Percentiles rank a stretch among this genome's conserved stretches.
Conservation (phyloP, 2,797 vertebrate genomes). For the Margarornis squamiger region DNA sequence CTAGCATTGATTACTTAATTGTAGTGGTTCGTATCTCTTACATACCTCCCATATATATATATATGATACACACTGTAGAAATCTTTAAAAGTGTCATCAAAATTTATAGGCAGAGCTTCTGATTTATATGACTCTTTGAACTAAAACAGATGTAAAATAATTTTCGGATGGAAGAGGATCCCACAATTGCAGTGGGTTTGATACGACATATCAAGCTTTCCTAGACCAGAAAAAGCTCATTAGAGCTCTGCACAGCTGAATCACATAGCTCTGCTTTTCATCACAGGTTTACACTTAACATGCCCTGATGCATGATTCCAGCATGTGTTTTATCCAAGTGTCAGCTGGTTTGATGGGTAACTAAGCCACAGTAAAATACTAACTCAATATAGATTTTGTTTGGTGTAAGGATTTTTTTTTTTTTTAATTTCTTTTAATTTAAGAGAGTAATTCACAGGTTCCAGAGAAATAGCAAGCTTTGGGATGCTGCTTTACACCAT, state of each 20-base stretch:
- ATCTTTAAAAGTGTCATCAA: constrained; percentile 55
- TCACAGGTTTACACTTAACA: background rate
- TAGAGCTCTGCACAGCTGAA: background rate
- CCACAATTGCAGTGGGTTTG: background rate
- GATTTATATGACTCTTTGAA: constrained; percentile 54
- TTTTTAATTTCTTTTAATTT: background rate
- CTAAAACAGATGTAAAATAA: constrained; percentile 54
- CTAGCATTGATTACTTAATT: constrained; percentile 3
- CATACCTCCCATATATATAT: background rate
- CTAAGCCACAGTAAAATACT: constrained; percentile 6
- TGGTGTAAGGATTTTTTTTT: background rate
- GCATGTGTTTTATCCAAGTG: constrained; percentile 24
- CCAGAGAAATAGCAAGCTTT: background rate
- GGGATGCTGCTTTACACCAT: background rate
- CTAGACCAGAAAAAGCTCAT: constrained; percentile 12
- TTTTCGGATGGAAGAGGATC: background rate
- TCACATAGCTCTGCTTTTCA: background rate
- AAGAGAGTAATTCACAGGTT: background rate
- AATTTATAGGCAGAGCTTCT: constrained; percentile 40
- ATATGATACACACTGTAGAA: background rate
- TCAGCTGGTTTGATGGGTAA: constrained; percentile 47
- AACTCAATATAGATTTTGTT: constrained; percentile 7
- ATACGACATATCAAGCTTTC: background rate
- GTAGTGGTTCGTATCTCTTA: constrained; percentile 16
- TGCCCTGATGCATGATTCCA: background rate